Conservation (phyloP, 2,797 vertebrate genomes). For the Varecia variegata region DNA sequence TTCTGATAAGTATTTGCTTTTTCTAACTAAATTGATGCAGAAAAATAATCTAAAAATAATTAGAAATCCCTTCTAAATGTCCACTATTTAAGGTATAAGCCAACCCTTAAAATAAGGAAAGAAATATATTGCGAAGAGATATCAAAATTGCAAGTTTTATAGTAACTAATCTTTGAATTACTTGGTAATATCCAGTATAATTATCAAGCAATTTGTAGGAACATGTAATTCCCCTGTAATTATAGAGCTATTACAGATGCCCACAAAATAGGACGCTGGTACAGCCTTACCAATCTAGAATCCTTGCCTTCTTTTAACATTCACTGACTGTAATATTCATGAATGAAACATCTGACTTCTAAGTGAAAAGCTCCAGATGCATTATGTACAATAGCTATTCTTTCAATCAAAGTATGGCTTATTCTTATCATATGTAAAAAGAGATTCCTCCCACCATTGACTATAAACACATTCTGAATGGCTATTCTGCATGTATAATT, state of each 20-base stretch:
- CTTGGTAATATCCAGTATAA: slow-evolving; percentile 73
- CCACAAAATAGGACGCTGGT: slow-evolving; percentile 54
- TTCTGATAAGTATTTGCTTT: background rate
- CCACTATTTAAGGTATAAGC: background rate
- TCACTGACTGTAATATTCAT: slow-evolving; percentile 70
- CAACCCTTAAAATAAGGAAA: slow-evolving; percentile 17
- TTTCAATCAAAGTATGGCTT: slow-evolving; percentile 61
- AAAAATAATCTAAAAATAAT: slow-evolving; percentile 3
- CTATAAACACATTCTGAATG: slow-evolving; percentile 48
- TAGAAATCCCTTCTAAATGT: background rate
- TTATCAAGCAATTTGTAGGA: slow-evolving; percentile 78
- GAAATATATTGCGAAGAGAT: background rate
- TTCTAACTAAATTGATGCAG: background rate
- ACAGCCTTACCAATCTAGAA: slow-evolving; percentile 61
- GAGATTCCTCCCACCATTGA: slow-evolving; percentile 27
- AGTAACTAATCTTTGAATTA: slow-evolving; percentile 79
- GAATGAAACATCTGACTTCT: slow-evolving; percentile 78
- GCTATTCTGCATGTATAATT: slow-evolving; percentile 28
- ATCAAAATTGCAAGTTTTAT: slow-evolving; percentile 70
- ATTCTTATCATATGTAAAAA: slow-evolving; percentile 45
- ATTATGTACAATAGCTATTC: slow-evolving; percentile 73
- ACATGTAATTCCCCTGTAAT: slow-evolving; percentile 76
- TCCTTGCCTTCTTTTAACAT: slow-evolving; percentile 63
- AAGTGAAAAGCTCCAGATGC: slow-evolving; percentile 78
- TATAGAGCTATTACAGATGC: slow-evolving; percentile 72